phyloP scores from a whole-genome alignment of 53 echinoderm and acorn worm genomes.

The Echinometra lucunter region DNA sequence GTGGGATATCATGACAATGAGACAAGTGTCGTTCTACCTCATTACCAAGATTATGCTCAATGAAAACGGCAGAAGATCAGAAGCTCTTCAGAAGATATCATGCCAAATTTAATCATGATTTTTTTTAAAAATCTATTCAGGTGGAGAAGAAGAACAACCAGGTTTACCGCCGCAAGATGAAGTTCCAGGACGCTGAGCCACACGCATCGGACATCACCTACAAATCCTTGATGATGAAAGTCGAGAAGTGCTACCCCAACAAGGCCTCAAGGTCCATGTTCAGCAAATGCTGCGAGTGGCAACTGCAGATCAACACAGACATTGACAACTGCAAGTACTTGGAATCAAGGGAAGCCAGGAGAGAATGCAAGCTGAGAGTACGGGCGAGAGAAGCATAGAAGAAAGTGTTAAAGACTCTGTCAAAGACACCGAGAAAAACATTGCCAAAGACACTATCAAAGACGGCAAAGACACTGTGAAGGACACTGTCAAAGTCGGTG shows the following conservation, averaged over 20 bases:
- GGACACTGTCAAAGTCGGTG: not conserved
- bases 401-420: not conserved
- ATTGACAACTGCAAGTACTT: constrained; percentile 81
- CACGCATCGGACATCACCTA: constrained; percentile 69
- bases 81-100: no score
- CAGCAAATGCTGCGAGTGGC: constrained; percentile 92
- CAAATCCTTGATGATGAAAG: constrained; percentile 84
- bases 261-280: constrained; percentile 91
- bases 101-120: not conserved
- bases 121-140: not conserved
- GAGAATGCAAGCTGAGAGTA: constrained; percentile 72
- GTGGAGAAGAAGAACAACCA: constrained; percentile 94
- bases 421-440: not conserved
- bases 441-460: not conserved
- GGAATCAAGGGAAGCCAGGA: constrained; percentile 70
- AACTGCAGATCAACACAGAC: constrained; percentile 72
- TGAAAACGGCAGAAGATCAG: no score
- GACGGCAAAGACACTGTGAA: not conserved
- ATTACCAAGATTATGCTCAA: no score
- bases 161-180: constrained; percentile 89
- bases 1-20: no score
- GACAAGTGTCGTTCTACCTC: no score
- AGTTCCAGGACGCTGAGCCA: constrained; percentile 79
- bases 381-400: constrained; percentile 34
- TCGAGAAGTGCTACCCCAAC: constrained; percentile 88